phyloP scores from a whole-genome alignment of 2,888 invertebrate genomes.

The Ectemnius lituratus region DNA sequence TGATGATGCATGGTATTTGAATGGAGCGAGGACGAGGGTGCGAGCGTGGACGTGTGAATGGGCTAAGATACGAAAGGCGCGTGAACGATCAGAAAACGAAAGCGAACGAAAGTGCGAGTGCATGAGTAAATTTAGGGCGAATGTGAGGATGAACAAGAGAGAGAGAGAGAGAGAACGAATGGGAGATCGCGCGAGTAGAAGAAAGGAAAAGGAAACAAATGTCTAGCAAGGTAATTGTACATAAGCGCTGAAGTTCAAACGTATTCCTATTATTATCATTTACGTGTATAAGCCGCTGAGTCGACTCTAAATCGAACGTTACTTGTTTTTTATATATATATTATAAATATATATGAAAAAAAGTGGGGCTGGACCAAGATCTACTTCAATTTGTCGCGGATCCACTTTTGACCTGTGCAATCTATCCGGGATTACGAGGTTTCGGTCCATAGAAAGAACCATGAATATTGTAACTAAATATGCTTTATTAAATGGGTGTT shows the following conservation, averaged over 20 bases:
- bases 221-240: conserved; percentile 71
- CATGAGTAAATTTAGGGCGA: conserved; percentile 31
- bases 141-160: conserved; percentile 9
- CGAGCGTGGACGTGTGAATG: too few relatives aligned
- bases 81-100: background rate
- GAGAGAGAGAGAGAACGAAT: conserved; percentile 38
- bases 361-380: conserved; percentile 66
- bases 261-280: conserved; percentile 75
- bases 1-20: conserved; percentile 1
- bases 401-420: conserved; percentile 52
- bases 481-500: conserved; percentile 78
- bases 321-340: conserved; percentile 73
- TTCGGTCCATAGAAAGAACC: conserved; percentile 63
- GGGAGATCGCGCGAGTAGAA: conserved; percentile 45
- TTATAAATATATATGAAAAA: conserved; percentile 64
- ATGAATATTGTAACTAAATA: conserved; percentile 76
- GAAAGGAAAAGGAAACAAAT: conserved; percentile 52
- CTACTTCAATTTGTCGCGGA: conserved; percentile 60
- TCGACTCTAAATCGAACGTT: conserved; percentile 66
- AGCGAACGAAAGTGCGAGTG: conserved; percentile 24
- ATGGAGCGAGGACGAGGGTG: background rate
- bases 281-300: conserved; percentile 69
- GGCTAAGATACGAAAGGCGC: background rate
- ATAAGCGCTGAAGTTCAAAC: conserved; percentile 73
- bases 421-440: conserved; percentile 49